phyloP scores from a whole-genome alignment of 2,797 vertebrate genomes.

The Oreochromis grahami region DNA sequence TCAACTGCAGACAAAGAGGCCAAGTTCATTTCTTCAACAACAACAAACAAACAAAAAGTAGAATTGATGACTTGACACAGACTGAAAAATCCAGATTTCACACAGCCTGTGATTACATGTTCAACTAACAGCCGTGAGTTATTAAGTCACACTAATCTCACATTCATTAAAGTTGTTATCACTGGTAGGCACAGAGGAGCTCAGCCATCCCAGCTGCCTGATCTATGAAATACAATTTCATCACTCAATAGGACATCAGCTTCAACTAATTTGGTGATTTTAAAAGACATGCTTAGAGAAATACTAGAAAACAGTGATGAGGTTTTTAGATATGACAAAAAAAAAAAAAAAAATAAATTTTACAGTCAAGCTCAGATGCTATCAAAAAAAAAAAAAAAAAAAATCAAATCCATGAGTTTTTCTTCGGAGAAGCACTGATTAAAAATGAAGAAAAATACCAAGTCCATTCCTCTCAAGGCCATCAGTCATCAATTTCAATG shows the following conservation, averaged over 20 bases:
- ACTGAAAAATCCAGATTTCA: slow-evolving; percentile 59
- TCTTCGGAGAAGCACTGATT: neutral
- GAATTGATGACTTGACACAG: slow-evolving; percentile 48
- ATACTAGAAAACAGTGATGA: neutral
- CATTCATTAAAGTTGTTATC: slow-evolving; percentile 41
- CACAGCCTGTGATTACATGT: slow-evolving; percentile 53
- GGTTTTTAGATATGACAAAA: neutral
- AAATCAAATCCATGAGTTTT: neutral
- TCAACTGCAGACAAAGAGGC: neutral
- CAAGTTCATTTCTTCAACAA: slow-evolving; percentile 1
- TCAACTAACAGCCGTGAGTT: slow-evolving; percentile 58
- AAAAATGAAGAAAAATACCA: neutral
- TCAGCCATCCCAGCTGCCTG: neutral
- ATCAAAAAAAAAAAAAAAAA: neutral
- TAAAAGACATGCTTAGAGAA: neutral
- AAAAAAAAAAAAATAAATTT: neutral
- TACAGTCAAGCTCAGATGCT: neutral
- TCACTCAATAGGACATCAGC: neutral
- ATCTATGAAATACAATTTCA: neutral
- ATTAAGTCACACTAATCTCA: slow-evolving; percentile 58
- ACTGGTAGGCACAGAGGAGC: slow-evolving; percentile 26
- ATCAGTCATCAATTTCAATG: neutral
- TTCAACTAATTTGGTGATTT: neutral
- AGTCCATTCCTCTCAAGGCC: neutral
- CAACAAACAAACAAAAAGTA: neutral